Evolutionary conservation across 1,140 invertebrate genomes (phyloP).

Genomic region (Drosophila mayri): DNA sequence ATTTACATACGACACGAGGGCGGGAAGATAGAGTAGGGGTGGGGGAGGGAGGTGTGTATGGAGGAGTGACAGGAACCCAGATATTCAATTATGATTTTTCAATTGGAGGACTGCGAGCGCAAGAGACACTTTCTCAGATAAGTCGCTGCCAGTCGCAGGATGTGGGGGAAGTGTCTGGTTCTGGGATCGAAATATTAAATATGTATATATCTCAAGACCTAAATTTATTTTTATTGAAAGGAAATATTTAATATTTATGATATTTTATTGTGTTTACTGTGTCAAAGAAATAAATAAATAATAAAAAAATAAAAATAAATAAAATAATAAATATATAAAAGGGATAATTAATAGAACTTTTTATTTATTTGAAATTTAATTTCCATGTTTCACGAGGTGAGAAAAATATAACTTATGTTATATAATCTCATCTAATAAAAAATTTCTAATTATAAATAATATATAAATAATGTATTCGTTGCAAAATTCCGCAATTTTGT

Average conservation of each 20-base stretch:
- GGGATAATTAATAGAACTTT: too few relatives aligned
- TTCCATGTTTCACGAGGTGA: too few relatives aligned
- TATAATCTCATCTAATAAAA: too few relatives aligned
- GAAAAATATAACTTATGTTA: too few relatives aligned
- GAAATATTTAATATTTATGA: not conserved
- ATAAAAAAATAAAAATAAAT: too few relatives aligned
- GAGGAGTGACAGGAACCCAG: slow-evolving; percentile 64
- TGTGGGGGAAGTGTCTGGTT: not conserved
- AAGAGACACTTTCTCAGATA: slow-evolving; percentile 69
- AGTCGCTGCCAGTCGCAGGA: slow-evolving; percentile 31
- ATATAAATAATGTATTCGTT: too few relatives aligned
- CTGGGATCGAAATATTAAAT: not conserved
- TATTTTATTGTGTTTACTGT: too few relatives aligned
- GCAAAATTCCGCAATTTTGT: too few relatives aligned
- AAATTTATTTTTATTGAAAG: not conserved
- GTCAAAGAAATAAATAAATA: too few relatives aligned
- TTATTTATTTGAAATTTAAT: too few relatives aligned
- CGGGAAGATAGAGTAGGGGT: not conserved
- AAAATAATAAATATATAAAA: too few relatives aligned
- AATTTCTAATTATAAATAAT: too few relatives aligned
- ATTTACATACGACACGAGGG: slow-evolving; percentile 66
- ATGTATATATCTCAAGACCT: not conserved
- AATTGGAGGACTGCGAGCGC: slow-evolving; percentile 49
- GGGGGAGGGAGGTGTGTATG: not conserved
- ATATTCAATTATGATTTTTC: slow-evolving; percentile 81